Base-by-base conservation (phyloP, 1,140 invertebrate genomes). In the Ceratina australensis region DNA sequence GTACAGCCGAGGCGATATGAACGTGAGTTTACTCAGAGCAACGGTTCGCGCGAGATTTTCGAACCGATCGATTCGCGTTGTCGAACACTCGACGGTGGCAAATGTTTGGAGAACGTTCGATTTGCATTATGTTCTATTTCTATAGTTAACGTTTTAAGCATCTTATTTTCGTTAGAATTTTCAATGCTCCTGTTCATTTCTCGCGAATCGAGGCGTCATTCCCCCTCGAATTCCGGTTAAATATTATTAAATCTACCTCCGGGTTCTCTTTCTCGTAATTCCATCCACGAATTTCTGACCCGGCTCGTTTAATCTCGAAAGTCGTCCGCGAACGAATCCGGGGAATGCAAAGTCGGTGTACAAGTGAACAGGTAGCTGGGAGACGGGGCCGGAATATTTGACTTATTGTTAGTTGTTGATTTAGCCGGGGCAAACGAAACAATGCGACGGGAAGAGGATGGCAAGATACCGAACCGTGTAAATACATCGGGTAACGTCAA, bases 391-490 rank as follows among this genome's bases (percentile, higher is more conserved):
- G 22, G 33, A 4, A 50, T 75, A 59, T 75, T 67, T 67, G 61
- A 59, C 22, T 67, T 75, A 75, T 75, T n/a, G 72, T 59, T 68
- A 18, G 24, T 16, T 59, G 54, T 75, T 26, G 26, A 64, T 24
- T 73, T 16, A 26, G 15, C 49, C 12, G 18, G 18, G 24, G 24
- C 28, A 12, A 42, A 42, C 12, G 50, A 3, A 26, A 54, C 28
- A 66, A 66, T 20, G 22, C 18, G 12, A 0, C 47, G 33, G 1
- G 3, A 3, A 18, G 20, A 18, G 42, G 15, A 49, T 1, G 22
- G 52, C n/a, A 42, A 24, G 60, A 28, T 47, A 74, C 28, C 12
- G 28, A 63, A 13, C 16, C 42, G 3, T 22, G 59, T 59, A 50
- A 52, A 28, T 42, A 24, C n/a, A 52, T 52, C 22, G 18, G n/a